phyloP scores from a whole-genome alignment of 2,888 invertebrate genomes.

The Ectropis crepuscularia region DNA sequence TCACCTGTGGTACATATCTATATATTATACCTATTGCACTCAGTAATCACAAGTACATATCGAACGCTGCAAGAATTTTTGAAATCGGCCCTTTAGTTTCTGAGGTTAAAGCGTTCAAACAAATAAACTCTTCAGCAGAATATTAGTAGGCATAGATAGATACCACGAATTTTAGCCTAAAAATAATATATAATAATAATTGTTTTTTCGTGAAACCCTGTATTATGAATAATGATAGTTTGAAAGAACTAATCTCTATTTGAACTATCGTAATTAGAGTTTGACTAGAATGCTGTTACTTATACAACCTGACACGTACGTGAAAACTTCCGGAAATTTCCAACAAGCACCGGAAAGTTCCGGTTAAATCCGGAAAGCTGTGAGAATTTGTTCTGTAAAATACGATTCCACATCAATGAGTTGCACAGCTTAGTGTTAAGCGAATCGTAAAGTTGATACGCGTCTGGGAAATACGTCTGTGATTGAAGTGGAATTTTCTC shows the following conservation, averaged over 20 bases:
- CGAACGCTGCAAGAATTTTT: too few relatives aligned
- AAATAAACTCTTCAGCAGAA: too few relatives aligned
- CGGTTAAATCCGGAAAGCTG: slow-evolving; percentile 7
- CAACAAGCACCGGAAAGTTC: slow-evolving; percentile 10
- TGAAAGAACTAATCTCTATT: not conserved
- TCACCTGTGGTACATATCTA: too few relatives aligned
- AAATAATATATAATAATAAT: too few relatives aligned
- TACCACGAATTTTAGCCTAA: too few relatives aligned
- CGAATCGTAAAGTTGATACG: slow-evolving; percentile 5
- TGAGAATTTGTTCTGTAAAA: slow-evolving; percentile 13
- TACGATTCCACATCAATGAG: slow-evolving; percentile 10
- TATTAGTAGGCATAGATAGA: too few relatives aligned
- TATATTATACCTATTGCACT: too few relatives aligned
- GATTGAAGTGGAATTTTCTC: slow-evolving; percentile 9
- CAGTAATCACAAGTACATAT: too few relatives aligned
- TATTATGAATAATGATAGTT: too few relatives aligned
- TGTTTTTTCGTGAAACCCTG: too few relatives aligned
- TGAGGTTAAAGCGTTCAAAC: too few relatives aligned
- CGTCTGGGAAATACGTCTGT: slow-evolving; percentile 17
- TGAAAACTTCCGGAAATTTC: slow-evolving; percentile 13
- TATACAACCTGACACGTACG: slow-evolving; percentile 25
- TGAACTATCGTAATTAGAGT: slow-evolving; percentile 1
- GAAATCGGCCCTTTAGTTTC: too few relatives aligned
- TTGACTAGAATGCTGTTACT: slow-evolving; percentile 32
- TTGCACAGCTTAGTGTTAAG: slow-evolving; percentile 10